Evolutionary conservation across 2,797 vertebrate genomes (phyloP).

Genomic region (Apogon talboti): DNA sequence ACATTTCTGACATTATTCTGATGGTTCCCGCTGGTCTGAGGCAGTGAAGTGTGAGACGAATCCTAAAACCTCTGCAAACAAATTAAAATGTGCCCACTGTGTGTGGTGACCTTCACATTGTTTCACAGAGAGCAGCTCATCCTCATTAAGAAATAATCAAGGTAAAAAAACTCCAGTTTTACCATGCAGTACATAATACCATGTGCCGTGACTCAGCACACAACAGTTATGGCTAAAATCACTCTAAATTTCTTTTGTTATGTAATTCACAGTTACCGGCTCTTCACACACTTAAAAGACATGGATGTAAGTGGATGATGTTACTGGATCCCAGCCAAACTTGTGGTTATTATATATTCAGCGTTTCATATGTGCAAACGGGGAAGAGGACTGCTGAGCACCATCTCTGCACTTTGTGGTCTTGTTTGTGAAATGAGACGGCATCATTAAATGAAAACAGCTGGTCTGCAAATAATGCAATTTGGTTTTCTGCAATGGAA

Average conservation of each 20-base stretch:
- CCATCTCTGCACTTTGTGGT: not conserved
- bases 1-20: constrained; percentile 11
- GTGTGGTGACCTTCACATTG: constrained; percentile 8
- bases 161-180: constrained; percentile 10
- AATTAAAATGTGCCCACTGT: not conserved
- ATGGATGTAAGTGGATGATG: not conserved
- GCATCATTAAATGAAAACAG: constrained; percentile 20
- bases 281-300: not conserved
- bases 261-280: not conserved
- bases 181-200: not conserved
- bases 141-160: constrained; percentile 3
- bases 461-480: constrained; percentile 2
- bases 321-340: constrained; percentile 1
- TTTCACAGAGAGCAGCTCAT: not conserved
- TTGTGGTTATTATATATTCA: constrained; percentile 20
- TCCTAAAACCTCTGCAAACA: constrained; percentile 11
- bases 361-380: constrained; percentile 11
- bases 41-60: constrained; percentile 25
- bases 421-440: constrained; percentile 23
- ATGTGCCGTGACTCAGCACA: not conserved
- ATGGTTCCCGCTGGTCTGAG: constrained; percentile 4
- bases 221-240: too few species aligned
- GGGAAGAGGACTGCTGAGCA: constrained; percentile 3
- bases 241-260: too few species aligned
- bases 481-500: not conserved